Evolutionary conservation across 2,113 vertebrate species (phyloP).

Genomic region (Cyanistes caeruleus): DNA sequence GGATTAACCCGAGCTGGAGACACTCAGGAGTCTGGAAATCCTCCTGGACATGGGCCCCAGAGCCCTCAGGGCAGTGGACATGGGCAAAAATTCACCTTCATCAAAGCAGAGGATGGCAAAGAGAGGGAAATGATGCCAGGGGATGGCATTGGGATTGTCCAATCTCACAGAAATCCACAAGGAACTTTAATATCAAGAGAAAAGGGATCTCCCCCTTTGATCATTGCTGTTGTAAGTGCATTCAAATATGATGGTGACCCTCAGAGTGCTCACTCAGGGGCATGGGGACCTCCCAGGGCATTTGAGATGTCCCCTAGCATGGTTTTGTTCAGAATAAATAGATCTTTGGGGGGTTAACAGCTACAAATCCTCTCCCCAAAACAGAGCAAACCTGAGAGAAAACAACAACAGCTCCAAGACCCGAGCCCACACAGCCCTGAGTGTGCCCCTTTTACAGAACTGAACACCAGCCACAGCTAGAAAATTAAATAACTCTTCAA

Average conservation of each 20-base stretch:
- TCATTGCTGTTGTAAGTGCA: neutral
- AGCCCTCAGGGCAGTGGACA: neutral
- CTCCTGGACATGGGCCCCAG: neutral
- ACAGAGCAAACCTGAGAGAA: neutral
- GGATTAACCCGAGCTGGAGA: neutral
- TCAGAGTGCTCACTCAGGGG: neutral
- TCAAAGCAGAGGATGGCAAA: neutral
- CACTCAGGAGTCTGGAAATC: neutral
- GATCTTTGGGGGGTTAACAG: neutral
- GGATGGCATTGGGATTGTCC: neutral
- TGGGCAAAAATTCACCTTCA: neutral
- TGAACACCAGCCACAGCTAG: neutral
- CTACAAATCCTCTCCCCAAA: neutral
- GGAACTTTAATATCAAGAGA: neutral
- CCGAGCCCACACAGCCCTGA: neutral
- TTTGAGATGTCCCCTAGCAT: neutral
- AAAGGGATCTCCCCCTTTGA: neutral
- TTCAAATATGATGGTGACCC: rapidly evolving
- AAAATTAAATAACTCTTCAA: constrained; percentile 38
- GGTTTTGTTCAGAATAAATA: constrained; percentile 14
- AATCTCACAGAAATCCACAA: neutral
- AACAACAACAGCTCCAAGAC: neutral
- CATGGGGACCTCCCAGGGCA: neutral
- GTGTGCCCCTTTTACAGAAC: neutral
- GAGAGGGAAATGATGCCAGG: neutral